phyloP scores from a whole-genome alignment of 2,888 invertebrate genomes.

The Ormia ochracea region DNA sequence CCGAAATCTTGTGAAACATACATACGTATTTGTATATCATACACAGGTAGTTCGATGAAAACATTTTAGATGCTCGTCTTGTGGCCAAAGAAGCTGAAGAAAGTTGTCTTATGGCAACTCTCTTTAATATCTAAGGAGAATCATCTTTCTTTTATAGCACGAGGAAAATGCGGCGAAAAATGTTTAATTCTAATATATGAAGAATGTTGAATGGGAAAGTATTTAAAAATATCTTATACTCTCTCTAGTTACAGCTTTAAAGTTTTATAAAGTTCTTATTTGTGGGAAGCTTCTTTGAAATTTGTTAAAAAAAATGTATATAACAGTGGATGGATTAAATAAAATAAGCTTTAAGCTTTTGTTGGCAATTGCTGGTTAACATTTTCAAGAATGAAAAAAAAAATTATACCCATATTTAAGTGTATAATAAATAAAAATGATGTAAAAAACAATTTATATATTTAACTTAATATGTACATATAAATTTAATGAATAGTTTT shows the following conservation, averaged over 20 bases:
- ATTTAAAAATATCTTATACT: too few species aligned
- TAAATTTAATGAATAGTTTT: background rate
- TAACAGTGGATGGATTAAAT: background rate
- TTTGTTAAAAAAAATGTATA: background rate
- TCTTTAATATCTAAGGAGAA: too few species aligned
- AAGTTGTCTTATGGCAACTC: too few species aligned
- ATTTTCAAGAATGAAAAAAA: background rate
- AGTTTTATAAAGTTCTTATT: background rate
- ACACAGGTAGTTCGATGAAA: too few species aligned
- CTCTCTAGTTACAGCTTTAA: background rate
- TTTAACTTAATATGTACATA: background rate
- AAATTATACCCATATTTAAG: background rate
- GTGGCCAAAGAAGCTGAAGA: too few species aligned
- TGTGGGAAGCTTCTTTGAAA: background rate
- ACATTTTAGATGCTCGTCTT: too few species aligned
- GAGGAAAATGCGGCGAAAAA: too few species aligned
- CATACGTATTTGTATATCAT: too few species aligned
- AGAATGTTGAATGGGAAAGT: too few species aligned
- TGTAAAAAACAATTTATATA: constrained; percentile 28
- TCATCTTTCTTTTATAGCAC: too few species aligned
- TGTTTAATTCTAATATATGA: too few species aligned
- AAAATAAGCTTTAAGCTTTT: constrained; percentile 7
- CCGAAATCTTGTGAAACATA: too few species aligned
- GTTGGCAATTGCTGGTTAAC: background rate
- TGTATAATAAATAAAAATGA: background rate